A percentile compares a stretch with the other conserved stretches of the same genome.
Conservation (phyloP, 2,888 invertebrate genomes). For the Eupithecia insigniata region DNA sequence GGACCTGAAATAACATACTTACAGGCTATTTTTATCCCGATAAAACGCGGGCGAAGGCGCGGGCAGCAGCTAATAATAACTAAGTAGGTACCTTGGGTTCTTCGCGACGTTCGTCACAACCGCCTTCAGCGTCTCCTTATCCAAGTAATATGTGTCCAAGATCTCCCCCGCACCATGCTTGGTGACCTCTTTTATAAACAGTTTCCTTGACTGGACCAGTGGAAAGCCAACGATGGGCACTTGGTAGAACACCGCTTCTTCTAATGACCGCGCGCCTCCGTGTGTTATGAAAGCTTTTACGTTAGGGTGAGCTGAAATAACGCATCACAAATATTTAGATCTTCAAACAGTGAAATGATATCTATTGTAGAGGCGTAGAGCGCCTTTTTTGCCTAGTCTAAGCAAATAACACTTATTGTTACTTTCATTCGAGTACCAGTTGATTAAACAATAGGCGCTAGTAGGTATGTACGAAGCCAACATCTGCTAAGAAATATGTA, state of each 20-base stretch:
- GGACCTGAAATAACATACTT: too few relatives aligned
- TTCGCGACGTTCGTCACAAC: slow-evolving; percentile 59
- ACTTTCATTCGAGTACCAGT: too few relatives aligned
- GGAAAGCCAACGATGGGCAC: slow-evolving; percentile 76
- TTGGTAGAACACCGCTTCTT: slow-evolving; percentile 75
- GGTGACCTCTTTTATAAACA: slow-evolving; percentile 70
- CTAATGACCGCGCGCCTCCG: slow-evolving; percentile 75
- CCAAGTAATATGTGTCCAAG: slow-evolving; percentile 67
- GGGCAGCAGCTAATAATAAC: too few relatives aligned
- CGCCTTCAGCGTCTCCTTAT: slow-evolving; percentile 65
- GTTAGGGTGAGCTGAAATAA: slow-evolving; percentile 72
- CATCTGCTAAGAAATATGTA: neutral
- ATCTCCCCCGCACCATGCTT: slow-evolving; percentile 70
- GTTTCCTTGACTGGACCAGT: slow-evolving; percentile 63
- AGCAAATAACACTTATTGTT: too few relatives aligned
- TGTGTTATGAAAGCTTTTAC: slow-evolving; percentile 75
- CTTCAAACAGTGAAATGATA: neutral
- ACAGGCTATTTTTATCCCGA: too few relatives aligned
- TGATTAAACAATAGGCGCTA: too few relatives aligned
- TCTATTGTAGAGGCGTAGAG: neutral
- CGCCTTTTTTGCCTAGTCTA: too few relatives aligned
- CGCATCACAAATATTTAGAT: neutral
- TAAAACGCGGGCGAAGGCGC: too few relatives aligned
- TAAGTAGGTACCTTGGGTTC: slow-evolving; percentile 62
- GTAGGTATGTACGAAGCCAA: too few relatives aligned